These are phyloP conservation scores for Andricus curvator DNA, from an alignment of 2,888 invertebrate genomes.

Conservation along the genomic window DNA sequence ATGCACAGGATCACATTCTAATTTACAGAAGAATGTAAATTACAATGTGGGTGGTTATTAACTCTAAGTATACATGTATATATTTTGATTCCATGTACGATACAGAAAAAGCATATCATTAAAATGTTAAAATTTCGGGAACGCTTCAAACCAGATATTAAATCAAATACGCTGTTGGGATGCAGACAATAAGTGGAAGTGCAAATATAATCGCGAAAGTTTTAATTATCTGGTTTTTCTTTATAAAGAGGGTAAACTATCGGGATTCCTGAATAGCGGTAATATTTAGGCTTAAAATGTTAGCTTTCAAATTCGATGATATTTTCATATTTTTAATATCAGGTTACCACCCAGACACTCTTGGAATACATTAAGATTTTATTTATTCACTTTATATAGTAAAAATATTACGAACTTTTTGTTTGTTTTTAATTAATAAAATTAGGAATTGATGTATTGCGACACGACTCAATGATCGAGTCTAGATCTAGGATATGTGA, in stretches of 20 bases:
- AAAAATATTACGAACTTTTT: not conserved
- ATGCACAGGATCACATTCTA: not conserved
- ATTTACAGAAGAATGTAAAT: not conserved
- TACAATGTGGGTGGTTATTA: not conserved
- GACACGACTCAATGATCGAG: not conserved
- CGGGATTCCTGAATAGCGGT: too few species aligned
- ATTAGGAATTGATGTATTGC: not conserved
- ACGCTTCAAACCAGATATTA: not conserved
- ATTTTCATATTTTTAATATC: not conserved
- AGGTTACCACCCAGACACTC: not conserved
- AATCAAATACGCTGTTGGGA: not conserved
- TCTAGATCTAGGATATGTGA: constrained; percentile 23
- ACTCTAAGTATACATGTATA: not conserved
- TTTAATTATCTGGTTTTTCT: not conserved
- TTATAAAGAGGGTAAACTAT: too few species aligned
- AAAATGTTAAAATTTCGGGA: not conserved
- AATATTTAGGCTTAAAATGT: too few species aligned
- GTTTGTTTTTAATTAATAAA: not conserved
- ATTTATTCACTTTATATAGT: not conserved
- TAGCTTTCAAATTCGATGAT: too few species aligned
- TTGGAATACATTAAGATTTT: not conserved
- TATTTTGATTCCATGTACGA: not conserved
- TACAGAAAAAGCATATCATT: not conserved
- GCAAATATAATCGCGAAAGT: not conserved
- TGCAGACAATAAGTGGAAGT: not conserved